Evolutionary conservation across 2,888 invertebrate species (phyloP).

Genomic region (Ditula angustiorana): DNA sequence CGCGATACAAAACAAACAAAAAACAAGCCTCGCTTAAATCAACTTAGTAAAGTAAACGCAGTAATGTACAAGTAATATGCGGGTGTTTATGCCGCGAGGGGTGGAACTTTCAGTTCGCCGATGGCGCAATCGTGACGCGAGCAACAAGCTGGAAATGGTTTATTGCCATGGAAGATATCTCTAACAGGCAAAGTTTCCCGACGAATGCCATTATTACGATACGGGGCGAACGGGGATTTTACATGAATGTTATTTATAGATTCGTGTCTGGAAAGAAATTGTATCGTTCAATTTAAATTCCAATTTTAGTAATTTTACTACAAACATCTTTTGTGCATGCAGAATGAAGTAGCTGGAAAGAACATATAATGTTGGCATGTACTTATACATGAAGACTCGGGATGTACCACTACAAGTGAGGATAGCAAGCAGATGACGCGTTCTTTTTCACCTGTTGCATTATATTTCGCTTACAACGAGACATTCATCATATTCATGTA

Average conservation of each 20-base stretch:
- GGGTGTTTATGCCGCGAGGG: conserved; percentile 15
- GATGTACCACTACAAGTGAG: too few relatives aligned
- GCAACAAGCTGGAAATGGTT: conserved; percentile 28
- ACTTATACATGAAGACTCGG: too few relatives aligned
- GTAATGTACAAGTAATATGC: conserved; percentile 18
- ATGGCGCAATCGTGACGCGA: conserved; percentile 6
- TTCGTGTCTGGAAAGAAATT: not conserved
- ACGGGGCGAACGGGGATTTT: conserved; percentile 10
- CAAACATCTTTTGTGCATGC: not conserved
- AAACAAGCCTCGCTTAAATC: not conserved
- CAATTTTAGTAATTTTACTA: not conserved
- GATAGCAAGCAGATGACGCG: too few relatives aligned
- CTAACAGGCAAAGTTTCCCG: conserved; percentile 20
- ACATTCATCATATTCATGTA: not conserved
- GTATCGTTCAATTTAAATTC: not conserved
- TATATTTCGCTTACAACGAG: not conserved
- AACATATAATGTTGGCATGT: too few relatives aligned
- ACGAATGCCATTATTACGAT: not conserved
- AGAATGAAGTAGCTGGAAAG: too few relatives aligned
- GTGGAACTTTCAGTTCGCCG: conserved; percentile 9
- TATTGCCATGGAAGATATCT: conserved; percentile 30
- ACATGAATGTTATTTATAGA: conserved; percentile 17
- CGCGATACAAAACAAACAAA: not conserved
- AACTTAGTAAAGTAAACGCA: not conserved
- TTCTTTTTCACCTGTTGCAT: too few relatives aligned